Base-by-base conservation (phyloP, 2,797 vertebrate species). In the Ctenopoma kingsleyae region DNA sequence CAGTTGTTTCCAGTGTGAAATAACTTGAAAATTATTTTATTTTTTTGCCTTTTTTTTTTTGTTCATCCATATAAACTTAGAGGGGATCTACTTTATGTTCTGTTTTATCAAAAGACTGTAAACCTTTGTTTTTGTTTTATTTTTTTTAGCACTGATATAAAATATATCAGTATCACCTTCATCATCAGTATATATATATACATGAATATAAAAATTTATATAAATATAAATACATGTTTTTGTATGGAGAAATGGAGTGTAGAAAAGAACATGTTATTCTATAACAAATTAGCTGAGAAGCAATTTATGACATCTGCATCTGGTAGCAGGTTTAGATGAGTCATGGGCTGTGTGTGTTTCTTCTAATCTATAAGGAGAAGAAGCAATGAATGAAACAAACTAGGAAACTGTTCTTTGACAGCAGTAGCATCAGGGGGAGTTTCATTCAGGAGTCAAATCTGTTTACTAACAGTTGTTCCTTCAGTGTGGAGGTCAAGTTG, bases 401-500 rank as follows among this genome's bases (percentile, higher is more conserved):
- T 63, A n/a, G 32, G 7, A 32, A 32, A 32, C 9, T 32, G 9
- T 32, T 32, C 9, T 32, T 41, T 62, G 23, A 59, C 19, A 3
- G 9, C 12, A 38, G 17, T 12, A 25, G 20, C 32, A 59, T 16
- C 3, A n/a, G 3, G 2, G 8, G 8, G 20, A 32, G 3, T 16
- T 64, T 32, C 2, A 38, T 43, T 61, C 15, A 60, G 17, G 20
- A 48, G 25, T 47, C 19, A 65, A 60, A 74, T 64, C 50, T 66
- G 44, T 59, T 61, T 60, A 43, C 30, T 52, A 38, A 71, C 16
- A 67, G 11, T 32, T 64, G 46, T 78, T 51, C 46, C 53, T 27
- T 61, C 38, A 20, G 40, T 25, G 55, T 77, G 53, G 35, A 71
- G 84, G 67, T 80, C 77, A 67, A 54, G 65, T 55, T 55, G 43